These are phyloP conservation scores for Odontamblyopus rebecca DNA, from an alignment of 2,797 vertebrate species.

Conservation along the genomic window DNA sequence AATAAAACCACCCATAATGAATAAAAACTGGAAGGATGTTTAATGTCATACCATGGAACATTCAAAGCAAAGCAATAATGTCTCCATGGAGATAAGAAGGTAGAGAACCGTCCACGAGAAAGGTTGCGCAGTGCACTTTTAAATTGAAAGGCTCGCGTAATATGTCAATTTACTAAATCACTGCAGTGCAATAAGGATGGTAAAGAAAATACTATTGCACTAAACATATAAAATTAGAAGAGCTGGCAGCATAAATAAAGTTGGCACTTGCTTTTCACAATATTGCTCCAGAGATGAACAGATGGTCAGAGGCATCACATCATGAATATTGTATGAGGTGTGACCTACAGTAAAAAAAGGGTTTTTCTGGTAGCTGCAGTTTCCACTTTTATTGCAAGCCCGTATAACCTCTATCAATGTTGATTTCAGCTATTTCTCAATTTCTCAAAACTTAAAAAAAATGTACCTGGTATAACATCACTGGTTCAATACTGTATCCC, in stretches of 20 bases:
- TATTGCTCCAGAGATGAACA: conserved; percentile 9
- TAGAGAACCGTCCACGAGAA: no score
- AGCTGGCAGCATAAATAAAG: not conserved
- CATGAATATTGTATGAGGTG: conserved; percentile 7
- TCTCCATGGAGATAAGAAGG: no score
- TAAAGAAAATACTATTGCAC: not conserved
- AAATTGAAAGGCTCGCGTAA: no score
- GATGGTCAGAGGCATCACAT: conserved; percentile 15
- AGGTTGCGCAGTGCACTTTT: no score
- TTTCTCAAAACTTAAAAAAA: no score
- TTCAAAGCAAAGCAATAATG: no score
- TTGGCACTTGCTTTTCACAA: conserved; percentile 2
- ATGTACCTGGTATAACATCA: conserved; percentile 96
- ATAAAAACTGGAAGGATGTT: no score
- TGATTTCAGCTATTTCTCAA: not conserved
- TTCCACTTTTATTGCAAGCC: not conserved
- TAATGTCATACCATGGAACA: no score
- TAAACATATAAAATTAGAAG: not conserved
- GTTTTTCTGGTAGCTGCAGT: not conserved
- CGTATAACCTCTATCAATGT: not conserved
- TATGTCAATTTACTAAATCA: no score
- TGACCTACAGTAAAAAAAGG: conserved; percentile 8
- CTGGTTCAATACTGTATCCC: conserved; percentile 88
- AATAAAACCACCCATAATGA: no score
- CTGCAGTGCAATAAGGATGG: not conserved